Conservation (phyloP, 2,113 vertebrate species). For the Lampris megalopsis region DNA sequence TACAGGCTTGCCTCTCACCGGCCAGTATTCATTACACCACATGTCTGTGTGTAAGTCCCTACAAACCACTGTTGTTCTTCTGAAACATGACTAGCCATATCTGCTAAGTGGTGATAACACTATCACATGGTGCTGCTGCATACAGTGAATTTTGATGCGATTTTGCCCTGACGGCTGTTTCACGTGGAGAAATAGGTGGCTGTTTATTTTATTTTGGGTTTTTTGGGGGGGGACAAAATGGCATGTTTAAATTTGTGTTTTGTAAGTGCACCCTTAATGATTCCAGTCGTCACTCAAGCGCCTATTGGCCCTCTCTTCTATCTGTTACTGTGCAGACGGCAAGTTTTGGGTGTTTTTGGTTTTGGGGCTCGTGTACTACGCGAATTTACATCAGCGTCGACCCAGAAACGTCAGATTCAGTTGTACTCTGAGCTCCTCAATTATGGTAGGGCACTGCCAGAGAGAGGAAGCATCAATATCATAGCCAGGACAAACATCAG, state of each 20-base stretch:
- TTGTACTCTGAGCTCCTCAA: slow-evolving; percentile 56
- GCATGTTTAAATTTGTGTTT: background rate
- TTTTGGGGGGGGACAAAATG: slow-evolving; percentile 24
- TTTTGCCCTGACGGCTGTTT: background rate
- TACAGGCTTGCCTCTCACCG: slow-evolving; percentile 36
- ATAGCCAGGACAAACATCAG: background rate
- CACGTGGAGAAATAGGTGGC: slow-evolving; percentile 9
- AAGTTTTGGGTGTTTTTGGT: slow-evolving; percentile 31
- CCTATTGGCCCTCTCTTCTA: slow-evolving; percentile 15
- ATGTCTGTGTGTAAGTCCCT: slow-evolving; percentile 9
- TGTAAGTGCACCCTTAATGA: background rate
- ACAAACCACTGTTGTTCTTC: slow-evolving; percentile 48
- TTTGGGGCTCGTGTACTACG: slow-evolving; percentile 21
- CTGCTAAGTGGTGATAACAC: slow-evolving; percentile 25
- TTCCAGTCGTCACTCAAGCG: slow-evolving; percentile 17
- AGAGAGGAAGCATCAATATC: slow-evolving; percentile 33
- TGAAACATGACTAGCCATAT: slow-evolving; percentile 25
- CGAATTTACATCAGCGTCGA: slow-evolving; percentile 46
- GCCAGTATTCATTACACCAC: slow-evolving; percentile 35
- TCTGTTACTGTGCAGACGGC: slow-evolving; percentile 30
- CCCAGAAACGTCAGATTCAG: slow-evolving; percentile 70
- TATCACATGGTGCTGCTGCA: slow-evolving; percentile 32
- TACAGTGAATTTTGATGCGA: slow-evolving; percentile 20
- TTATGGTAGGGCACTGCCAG: slow-evolving; percentile 60
- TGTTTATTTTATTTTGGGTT: slow-evolving; percentile 41